These are phyloP conservation scores for Ceyx cyanopectus DNA, from an alignment of 2,113 vertebrate species.

Conservation along the genomic window DNA sequence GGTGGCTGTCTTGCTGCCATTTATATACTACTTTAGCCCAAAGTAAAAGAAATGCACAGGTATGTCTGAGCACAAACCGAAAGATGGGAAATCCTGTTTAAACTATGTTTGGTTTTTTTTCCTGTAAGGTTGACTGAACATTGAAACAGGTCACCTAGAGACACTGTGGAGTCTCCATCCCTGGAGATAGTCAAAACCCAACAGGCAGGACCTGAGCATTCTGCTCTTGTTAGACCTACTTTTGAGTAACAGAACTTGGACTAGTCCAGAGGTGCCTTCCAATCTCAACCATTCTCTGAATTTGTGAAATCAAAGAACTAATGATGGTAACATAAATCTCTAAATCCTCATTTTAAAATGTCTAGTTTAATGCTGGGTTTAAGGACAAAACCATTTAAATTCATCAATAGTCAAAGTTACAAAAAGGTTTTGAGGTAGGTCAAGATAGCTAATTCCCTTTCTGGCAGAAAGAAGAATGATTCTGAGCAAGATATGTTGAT, in stretches of 20 bases:
- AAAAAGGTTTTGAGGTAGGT: not conserved
- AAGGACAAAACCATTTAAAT: not conserved
- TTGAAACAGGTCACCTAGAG: not conserved
- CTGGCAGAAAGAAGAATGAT: not conserved
- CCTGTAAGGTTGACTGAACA: not conserved
- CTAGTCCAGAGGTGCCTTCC: not conserved
- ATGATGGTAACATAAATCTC: not conserved
- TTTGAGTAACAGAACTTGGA: not conserved
- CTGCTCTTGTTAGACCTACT: not conserved
- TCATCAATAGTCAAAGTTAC: not conserved
- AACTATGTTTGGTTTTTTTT: not conserved
- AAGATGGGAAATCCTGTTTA: not conserved
- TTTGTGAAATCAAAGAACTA: not conserved
- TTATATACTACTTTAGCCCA: not conserved
- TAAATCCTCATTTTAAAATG: not conserved
- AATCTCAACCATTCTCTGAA: not conserved
- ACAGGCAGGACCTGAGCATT: not conserved
- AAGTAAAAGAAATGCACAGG: not conserved
- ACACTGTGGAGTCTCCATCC: not conserved
- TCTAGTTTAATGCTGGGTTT: not conserved
- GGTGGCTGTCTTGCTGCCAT: not conserved
- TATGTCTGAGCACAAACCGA: not conserved
- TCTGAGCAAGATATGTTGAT: not conserved
- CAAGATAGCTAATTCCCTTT: not conserved
- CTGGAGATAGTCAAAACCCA: not conserved